These are phyloP conservation scores for Enteromius thamalakanensis DNA, from an alignment of 2,797 vertebrate genomes.

Conservation along the genomic window DNA sequence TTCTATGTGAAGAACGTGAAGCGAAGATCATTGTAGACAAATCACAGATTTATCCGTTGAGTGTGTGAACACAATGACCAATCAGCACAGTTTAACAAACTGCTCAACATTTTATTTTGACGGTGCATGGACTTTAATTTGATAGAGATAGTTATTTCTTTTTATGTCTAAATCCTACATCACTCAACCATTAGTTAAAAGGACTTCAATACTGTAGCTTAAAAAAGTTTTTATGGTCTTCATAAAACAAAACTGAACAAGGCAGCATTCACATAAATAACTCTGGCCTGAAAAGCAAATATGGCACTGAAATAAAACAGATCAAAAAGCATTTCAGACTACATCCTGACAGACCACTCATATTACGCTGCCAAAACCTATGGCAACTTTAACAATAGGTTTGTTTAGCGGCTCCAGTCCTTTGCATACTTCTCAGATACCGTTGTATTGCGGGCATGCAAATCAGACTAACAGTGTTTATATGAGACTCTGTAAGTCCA, in stretches of 20 bases:
- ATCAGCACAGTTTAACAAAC: no score
- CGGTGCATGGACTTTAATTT: no score
- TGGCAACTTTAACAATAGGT: neutral
- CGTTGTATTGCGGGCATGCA: conserved; percentile 49
- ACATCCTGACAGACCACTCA: neutral
- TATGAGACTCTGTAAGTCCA: neutral
- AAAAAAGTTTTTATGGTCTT: neutral
- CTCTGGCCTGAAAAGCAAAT: neutral
- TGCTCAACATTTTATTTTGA: no score
- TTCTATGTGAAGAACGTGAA: no score
- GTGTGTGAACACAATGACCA: no score
- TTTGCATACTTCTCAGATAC: conserved; percentile 50
- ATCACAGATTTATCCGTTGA: no score
- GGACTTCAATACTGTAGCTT: neutral
- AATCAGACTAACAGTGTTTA: conserved; percentile 45
- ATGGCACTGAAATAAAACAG: neutral
- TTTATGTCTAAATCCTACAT: no score
- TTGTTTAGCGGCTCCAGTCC: conserved; percentile 1
- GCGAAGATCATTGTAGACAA: no score
- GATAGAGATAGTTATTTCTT: no score
- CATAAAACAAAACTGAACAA: neutral
- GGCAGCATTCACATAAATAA: neutral
- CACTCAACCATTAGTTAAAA: neutral
- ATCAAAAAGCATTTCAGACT: neutral
- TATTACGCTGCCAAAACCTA: neutral